Percentiles rank a stretch among this genome's conserved stretches.
These are phyloP conservation scores for Neodontobutis hainanensis DNA, from an alignment of 2,113 vertebrate genomes.

Conservation along the genomic window DNA sequence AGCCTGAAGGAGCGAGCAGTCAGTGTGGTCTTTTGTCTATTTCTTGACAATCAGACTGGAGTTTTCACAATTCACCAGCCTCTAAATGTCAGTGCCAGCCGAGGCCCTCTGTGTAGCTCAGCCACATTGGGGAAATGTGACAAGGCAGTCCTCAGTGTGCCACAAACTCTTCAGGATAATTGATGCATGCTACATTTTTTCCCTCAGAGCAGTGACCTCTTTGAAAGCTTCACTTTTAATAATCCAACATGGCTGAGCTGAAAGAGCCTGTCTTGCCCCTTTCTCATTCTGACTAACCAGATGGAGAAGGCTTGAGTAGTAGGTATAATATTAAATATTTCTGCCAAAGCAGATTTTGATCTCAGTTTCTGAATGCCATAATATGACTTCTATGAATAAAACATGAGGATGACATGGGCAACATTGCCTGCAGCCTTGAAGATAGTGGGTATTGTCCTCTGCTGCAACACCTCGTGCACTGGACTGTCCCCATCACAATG, in stretches of 20 bases:
- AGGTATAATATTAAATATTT: conserved; percentile 78
- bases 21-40: conserved; percentile 66
- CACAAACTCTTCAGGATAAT: conserved; percentile 74
- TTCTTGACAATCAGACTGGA: conserved; percentile 65
- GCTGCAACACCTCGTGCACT: conserved; percentile 36
- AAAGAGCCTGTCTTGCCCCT: conserved; percentile 52
- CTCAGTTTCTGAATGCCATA: conserved; percentile 69
- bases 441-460: conserved; percentile 67
- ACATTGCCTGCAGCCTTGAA: conserved; percentile 69
- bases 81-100: conserved; percentile 77
- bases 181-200: conserved; percentile 69
- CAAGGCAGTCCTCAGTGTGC: conserved; percentile 66
- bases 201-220: conserved; percentile 70
- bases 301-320: conserved; percentile 68
- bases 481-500: conserved; percentile 47
- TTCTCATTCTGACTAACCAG: conserved; percentile 66
- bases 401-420: conserved; percentile 72
- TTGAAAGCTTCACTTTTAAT: conserved; percentile 77
- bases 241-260: conserved; percentile 72
- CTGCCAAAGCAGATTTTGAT: conserved; percentile 76
- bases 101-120: conserved; percentile 60
- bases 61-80: conserved; percentile 72
- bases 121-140: conserved; percentile 69
- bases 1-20: conserved; percentile 60
- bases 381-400: conserved; percentile 75